These are phyloP conservation scores for Aix galericulata DNA, from an alignment of 2,113 vertebrate species.

Conservation along the genomic window DNA sequence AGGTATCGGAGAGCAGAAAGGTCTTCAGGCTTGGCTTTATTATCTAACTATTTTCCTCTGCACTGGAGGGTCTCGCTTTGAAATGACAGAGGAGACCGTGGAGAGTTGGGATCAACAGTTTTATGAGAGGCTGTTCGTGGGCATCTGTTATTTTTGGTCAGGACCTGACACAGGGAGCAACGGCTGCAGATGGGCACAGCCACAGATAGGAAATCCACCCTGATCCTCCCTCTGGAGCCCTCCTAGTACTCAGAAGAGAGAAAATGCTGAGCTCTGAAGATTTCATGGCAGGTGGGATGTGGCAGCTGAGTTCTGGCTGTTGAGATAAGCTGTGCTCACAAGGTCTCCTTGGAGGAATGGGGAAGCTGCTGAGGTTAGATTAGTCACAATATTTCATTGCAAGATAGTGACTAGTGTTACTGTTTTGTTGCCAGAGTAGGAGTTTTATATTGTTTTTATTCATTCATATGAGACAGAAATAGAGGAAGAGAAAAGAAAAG, in stretches of 20 bases:
- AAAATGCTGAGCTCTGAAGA: neutral
- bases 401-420: neutral
- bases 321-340: constrained; percentile 5
- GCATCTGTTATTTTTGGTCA: constrained; percentile 14
- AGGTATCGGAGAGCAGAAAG: neutral
- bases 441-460: constrained; percentile 22
- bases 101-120: neutral
- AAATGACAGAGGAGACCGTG: neutral
- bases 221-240: neutral
- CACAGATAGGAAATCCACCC: neutral
- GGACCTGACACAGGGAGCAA: neutral
- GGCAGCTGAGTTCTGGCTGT: constrained; percentile 22
- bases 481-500: neutral
- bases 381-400: neutral
- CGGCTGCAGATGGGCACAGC: neutral
- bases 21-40: neutral
- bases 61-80: neutral
- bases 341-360: neutral
- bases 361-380: constrained; percentile 11
- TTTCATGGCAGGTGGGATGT: neutral
- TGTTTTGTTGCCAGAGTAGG: constrained; percentile 16
- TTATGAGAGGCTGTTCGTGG: neutral
- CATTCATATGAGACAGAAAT: neutral
- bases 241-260: neutral
- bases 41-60: neutral